phyloP scores from a whole-genome alignment of 1,140 invertebrate genomes.

The Philopotamus ludificatus region DNA sequence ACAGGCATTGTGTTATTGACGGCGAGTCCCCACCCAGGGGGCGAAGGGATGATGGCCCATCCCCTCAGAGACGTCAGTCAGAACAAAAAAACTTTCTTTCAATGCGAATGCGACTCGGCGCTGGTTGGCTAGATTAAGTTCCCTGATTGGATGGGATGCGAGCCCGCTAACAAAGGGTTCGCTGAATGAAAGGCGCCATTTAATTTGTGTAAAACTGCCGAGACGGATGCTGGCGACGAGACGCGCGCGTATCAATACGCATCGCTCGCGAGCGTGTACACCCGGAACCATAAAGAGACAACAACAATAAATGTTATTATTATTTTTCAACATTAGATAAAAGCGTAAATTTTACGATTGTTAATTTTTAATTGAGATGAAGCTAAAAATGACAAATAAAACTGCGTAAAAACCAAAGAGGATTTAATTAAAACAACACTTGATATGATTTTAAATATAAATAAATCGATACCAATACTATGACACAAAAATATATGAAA shows the following conservation, averaged over 20 bases:
- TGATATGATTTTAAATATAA: too few species aligned
- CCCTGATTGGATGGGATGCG: constrained; percentile 30
- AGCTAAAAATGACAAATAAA: too few species aligned
- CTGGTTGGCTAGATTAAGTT: constrained; percentile 27
- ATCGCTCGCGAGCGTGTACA: background rate
- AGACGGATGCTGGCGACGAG: background rate
- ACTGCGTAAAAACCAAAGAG: too few species aligned
- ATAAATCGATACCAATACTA: too few species aligned
- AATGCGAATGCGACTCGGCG: constrained; percentile 24
- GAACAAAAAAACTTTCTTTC: constrained; percentile 21
- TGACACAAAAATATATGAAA: too few species aligned
- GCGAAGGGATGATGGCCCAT: background rate
- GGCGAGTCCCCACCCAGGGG: background rate
- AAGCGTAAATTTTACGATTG: too few species aligned
- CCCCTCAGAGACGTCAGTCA: constrained; percentile 9
- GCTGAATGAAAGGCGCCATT: constrained; percentile 19
- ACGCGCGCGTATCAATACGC: background rate
- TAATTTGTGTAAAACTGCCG: constrained; percentile 23
- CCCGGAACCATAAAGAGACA: background rate
- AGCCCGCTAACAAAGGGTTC: constrained; percentile 18
- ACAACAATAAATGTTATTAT: background rate
- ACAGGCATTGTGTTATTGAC: background rate
- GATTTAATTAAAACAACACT: too few species aligned
- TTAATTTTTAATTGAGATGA: too few species aligned
- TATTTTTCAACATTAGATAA: background rate